Conservation (phyloP, 1,140 invertebrate species). For the Scylla paramamosain region DNA sequence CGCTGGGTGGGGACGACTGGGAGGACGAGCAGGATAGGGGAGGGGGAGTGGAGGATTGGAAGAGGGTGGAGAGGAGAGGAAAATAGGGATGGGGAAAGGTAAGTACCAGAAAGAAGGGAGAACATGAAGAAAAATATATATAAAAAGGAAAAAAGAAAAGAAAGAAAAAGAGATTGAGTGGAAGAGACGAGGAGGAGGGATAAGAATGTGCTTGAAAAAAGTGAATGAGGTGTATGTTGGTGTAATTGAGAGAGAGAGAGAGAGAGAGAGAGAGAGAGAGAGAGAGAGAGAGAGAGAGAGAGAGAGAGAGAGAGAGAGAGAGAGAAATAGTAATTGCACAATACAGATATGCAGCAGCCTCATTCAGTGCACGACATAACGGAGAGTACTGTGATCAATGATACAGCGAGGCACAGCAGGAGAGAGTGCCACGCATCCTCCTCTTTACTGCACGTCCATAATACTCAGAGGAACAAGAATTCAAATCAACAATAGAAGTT, state of each 20-base stretch:
- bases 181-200: too few relatives aligned
- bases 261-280: background rate
- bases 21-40: background rate
- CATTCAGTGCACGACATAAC: too few relatives aligned
- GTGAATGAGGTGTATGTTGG: background rate
- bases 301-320: conserved; percentile 20
- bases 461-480: too few relatives aligned
- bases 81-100: background rate
- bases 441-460: too few relatives aligned
- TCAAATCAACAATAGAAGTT: too few relatives aligned
- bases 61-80: background rate
- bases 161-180: too few relatives aligned
- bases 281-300: conserved; percentile 15
- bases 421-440: too few relatives aligned
- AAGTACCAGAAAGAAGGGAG: background rate
- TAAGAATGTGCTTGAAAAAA: background rate
- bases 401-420: too few relatives aligned
- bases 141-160: background rate
- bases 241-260: conserved; percentile 4
- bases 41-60: background rate
- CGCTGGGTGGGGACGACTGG: background rate
- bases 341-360: too few relatives aligned
- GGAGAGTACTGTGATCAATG: too few relatives aligned
- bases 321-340: background rate
- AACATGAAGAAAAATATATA: too few relatives aligned